Base-by-base conservation (phyloP, 2,113 vertebrate genomes). In the Aphyosemion australe region DNA sequence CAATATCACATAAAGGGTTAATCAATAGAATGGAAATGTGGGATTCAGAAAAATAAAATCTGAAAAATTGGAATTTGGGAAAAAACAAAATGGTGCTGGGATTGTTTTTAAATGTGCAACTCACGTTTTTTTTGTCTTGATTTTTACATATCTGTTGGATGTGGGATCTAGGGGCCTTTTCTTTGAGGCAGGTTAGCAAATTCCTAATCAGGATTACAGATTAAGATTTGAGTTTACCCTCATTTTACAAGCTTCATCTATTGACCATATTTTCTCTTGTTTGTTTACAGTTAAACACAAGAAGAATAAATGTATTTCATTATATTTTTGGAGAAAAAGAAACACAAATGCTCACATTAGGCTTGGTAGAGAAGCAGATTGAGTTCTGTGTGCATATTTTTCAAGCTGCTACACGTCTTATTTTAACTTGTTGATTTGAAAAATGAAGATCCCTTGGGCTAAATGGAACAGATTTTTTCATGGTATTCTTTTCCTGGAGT, bases 351-450 rank as follows among this genome's bases (percentile, higher is more conserved):
- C 41, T 20, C 43, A 14, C 66, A 86, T 85, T 80, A 84, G 52
- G 46, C 65, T 71, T 56, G 39, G 70, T 76, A 73, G 46, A 66
- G 67, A 75, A 87, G 82, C 66, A 89, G 81, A 86, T 87, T 78
- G 83, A 85, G 82, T 78, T 56, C 62, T 79, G 74, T 80, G 80
- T 90, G 86, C 91, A 93, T 93, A 91, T 87, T 87, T 93, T 87
- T 91, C 92, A 82, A 89, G 92, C 84, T 86, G 88, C 90, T 89
- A 91, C 92, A 91, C 84, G 92, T 84, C 88, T 26, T 85, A 82
- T 83, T 81, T 84, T 84, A 74, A 71, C 76, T 82, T 84, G 80
- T 80, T 80, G 67, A 80, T 87, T 79, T 83, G 77, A 84, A 84
- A 80, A 82, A 83, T 80, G 76, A 84, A 82, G 68, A 76, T 89